Evolutionary conservation across 2,888 invertebrate genomes (phyloP), one percentile per base, ranked within the genome.

Genomic region (Polydrusus pterygomalis): DNA sequence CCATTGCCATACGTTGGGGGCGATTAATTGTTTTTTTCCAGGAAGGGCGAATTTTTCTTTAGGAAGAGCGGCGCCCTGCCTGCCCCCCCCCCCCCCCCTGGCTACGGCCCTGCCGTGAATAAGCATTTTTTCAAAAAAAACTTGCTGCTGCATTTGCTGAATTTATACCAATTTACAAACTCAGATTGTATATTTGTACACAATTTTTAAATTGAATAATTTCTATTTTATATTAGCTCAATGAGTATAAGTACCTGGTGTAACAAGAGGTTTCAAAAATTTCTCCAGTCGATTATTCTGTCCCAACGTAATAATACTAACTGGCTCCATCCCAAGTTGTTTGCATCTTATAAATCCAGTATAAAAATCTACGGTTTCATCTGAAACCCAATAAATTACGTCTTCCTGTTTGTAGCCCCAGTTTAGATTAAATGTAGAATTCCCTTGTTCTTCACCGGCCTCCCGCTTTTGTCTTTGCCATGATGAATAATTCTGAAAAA

Each of bases 391-490:
- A 11, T 51, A 51, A 20, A 18, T 20, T 51, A 20, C 11, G 2
- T 51, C 51, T 11, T 51, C 51, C 20, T 51, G 20, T 20, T 18
- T 51, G 51, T 51, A 51, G 18, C 51, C 51, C 51, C 51, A 51
- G 18, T 51, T 51, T 20, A 51, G 18, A 9, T 20, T 51, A 18
- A 51, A 20, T 18, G 51, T 51, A 51, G 51, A 18, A 51, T 51
- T 51, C 20, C 8, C 51, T 51, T 10, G 10, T 20, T 51, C 51
- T 11, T 51, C 51, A 11, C 51, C 51, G 17, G 51, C 18, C 1
- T 20, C 51, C 17, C 51, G 18, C 18, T 51, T 51, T 9, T 51
- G 18, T 51, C 51, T 51, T 20, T 51, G 20, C 51, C 51, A 43
- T 10, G 43, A 3, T 43, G 43, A 43, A n/a, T 43, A 43, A 43